Base-by-base conservation (phyloP, 2,113 vertebrate species). In the Cavia aperea region DNA sequence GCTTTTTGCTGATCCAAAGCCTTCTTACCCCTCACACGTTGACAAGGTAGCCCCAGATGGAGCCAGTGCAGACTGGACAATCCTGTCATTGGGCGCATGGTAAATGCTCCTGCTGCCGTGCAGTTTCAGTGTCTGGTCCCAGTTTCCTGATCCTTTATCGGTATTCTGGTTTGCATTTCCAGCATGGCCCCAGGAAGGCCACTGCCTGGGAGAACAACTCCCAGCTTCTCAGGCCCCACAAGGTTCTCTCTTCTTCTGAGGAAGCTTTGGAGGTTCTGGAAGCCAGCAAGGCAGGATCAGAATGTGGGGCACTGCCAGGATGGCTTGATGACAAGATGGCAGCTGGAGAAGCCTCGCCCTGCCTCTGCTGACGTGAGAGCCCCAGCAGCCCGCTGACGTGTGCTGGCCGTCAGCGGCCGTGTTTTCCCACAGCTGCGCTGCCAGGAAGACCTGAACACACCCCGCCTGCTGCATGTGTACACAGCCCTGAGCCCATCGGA, bases 381-480 rank as follows among this genome's bases (percentile, higher is more conserved):
- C 92, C 89, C 2, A 49, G 85, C 51, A 81, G 5, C 54, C 77
- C 81, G 86, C 89, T 88, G 94, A 90, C 68, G 58, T 43, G 70
- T 9, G 4, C 79, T 7, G 54, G 6, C 58, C 90, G 92, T 92
- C 94, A 75, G 54, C 78, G 54, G 26, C 72, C 15, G 7, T 31
- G 81, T 23, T 70, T 88, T 85, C 89, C 75, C 79, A 70, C 72
- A 91, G 90, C 86, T 72, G 36, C 24, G 12, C n/a, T 96, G 96
- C 95, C 94, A 90, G 96, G 68, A 96, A 97, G 93, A n/a, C 83
- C 86, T 65, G 84, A 66, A 92, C 63, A 62, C 1, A 1, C 66
- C 24, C 1, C 4, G 11, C 43, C 86, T 46, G 79, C 95, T 31
- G 72, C 68, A 9, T 62, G 43, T 29, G 24, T 49, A 72, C 84